Evolutionary conservation across 2,888 invertebrate genomes (phyloP).

Genomic region (Pediacus dermestoides): DNA sequence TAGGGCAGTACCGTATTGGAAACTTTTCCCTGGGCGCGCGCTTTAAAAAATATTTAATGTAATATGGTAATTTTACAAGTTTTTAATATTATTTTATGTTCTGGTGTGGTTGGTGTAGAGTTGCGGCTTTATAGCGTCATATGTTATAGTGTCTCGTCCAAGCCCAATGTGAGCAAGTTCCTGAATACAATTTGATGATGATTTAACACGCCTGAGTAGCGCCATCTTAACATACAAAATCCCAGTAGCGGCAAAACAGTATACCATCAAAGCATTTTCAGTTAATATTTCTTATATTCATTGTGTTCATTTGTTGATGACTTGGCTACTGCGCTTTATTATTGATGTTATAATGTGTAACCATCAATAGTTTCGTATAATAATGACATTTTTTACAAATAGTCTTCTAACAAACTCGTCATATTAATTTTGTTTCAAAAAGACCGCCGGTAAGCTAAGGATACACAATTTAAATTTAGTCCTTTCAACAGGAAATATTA

Average conservation of each 20-base stretch:
- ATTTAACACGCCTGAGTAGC: constrained; percentile 26
- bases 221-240: constrained; percentile 22
- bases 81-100: too few relatives aligned
- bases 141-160: constrained; percentile 21
- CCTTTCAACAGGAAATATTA: too few relatives aligned
- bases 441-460: too few relatives aligned
- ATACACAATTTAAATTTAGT: too few relatives aligned
- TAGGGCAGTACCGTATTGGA: too few relatives aligned
- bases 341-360: constrained; percentile 5
- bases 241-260: constrained; percentile 22
- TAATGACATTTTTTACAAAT: constrained; percentile 2
- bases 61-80: too few relatives aligned
- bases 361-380: constrained; percentile 5
- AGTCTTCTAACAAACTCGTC: neutral
- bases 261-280: constrained; percentile 18
- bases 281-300: constrained; percentile 18
- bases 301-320: constrained; percentile 19
- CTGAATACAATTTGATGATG: constrained; percentile 31
- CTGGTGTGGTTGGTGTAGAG: too few relatives aligned
- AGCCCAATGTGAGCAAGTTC: constrained; percentile 17
- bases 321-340: constrained; percentile 11
- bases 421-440: too few relatives aligned
- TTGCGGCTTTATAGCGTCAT: constrained; percentile 19
- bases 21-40: too few relatives aligned
- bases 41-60: too few relatives aligned